A percentile compares a stretch with the other conserved stretches of the same genome.
These are phyloP conservation scores for Diabrotica balteata DNA, from an alignment of 2,888 invertebrate species.

Conservation along the genomic window DNA sequence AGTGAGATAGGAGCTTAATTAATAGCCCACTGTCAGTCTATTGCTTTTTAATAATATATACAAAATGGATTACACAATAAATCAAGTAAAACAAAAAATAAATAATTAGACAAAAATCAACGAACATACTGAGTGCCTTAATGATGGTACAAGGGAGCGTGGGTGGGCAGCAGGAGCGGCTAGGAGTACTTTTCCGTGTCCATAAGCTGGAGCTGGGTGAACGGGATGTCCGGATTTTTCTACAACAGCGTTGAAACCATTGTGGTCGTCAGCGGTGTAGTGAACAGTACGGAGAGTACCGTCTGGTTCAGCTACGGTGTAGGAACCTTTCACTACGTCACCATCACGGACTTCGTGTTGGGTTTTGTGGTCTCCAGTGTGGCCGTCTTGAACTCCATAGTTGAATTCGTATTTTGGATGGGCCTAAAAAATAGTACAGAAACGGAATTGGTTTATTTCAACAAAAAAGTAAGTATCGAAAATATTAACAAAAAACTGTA, in stretches of 20 bases:
- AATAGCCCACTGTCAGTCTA: not conserved
- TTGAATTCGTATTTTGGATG: conserved; percentile 58
- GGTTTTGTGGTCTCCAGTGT: conserved; percentile 65
- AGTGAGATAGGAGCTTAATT: not conserved
- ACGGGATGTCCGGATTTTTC: conserved; percentile 40
- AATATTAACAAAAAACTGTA: not conserved
- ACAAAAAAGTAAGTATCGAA: no score
- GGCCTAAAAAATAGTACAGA: conserved; percentile 28
- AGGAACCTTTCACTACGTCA: conserved; percentile 67
- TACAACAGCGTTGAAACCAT: conserved; percentile 65
- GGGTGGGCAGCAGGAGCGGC: conserved; percentile 25
- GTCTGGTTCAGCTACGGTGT: conserved; percentile 68
- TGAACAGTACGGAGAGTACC: conserved; percentile 69
- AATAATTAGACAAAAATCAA: conserved; percentile 8
- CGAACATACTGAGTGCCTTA: conserved; percentile 7
- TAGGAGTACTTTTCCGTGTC: conserved; percentile 25
- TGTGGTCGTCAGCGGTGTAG: conserved; percentile 67
- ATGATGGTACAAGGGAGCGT: conserved; percentile 34
- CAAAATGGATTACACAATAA: no score
- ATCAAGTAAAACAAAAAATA: not conserved
- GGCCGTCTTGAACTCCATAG: conserved; percentile 65
- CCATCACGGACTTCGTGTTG: conserved; percentile 65
- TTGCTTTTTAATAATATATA: conserved; percentile 2
- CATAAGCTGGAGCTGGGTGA: conserved; percentile 34
- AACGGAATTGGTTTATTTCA: no score